phyloP scores from a whole-genome alignment of 2,888 invertebrate species.

The Boloria selene region DNA sequence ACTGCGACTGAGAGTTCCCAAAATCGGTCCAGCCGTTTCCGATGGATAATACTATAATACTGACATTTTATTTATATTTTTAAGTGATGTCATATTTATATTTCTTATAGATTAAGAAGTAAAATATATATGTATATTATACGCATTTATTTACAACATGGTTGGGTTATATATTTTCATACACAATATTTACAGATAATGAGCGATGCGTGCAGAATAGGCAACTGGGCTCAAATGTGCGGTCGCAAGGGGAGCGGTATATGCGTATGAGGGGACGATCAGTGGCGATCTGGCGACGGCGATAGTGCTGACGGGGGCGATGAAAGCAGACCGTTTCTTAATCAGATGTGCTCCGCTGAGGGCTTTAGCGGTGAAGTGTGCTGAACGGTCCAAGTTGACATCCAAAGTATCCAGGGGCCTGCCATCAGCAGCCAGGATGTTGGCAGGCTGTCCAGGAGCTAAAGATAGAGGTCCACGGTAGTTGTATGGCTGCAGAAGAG shows the following conservation, averaged over 20 bases:
- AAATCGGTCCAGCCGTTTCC: no score
- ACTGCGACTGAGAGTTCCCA: no score
- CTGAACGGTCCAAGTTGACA: conserved; percentile 72
- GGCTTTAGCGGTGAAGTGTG: conserved; percentile 68
- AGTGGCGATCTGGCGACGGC: conserved; percentile 47
- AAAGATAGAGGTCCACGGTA: conserved; percentile 66
- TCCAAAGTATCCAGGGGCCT: conserved; percentile 73
- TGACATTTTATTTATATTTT: no score
- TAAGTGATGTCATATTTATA: no score
- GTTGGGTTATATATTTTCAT: background rate
- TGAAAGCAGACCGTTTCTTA: conserved; percentile 56
- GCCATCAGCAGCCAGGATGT: conserved; percentile 70
- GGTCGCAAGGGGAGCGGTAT: conserved; percentile 41
- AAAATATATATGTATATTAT: background rate
- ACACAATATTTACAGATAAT: conserved; percentile 2
- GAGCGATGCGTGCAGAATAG: conserved; percentile 27
- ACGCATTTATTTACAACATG: conserved; percentile 16
- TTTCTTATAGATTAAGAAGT: background rate
- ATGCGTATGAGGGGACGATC: conserved; percentile 43
- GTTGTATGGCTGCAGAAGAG: conserved; percentile 39
- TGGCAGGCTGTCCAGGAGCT: conserved; percentile 73
- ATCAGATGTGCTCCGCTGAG: conserved; percentile 55
- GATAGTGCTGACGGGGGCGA: conserved; percentile 45
- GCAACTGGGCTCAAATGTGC: conserved; percentile 31
- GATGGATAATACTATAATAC: no score